A percentile compares a stretch with the other conserved stretches of the same genome.
Conservation (phyloP, 1,140 invertebrate species). For the Drosophila baimaii region DNA sequence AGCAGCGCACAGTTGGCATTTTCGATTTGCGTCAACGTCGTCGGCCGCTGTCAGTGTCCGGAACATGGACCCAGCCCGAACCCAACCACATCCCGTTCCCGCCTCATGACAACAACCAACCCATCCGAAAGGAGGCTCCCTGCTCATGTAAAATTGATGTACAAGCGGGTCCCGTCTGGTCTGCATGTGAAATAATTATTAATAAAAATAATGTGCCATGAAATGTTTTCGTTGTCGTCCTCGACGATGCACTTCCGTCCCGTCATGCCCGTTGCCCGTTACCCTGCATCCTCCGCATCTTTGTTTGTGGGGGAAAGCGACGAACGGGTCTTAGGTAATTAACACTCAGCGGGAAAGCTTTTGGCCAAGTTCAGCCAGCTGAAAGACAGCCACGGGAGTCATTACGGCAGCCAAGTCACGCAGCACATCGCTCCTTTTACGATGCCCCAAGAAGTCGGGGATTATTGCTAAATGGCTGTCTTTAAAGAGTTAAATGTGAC, state of each 20-base stretch:
- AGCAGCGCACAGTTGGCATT: constrained; percentile 64
- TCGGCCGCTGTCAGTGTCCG: constrained; percentile 47
- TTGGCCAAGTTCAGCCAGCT: constrained; percentile 28
- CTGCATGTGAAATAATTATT: constrained; percentile 76
- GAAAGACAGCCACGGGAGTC: constrained; percentile 21
- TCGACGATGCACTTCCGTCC: constrained; percentile 43
- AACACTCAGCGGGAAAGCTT: constrained; percentile 58
- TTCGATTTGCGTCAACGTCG: constrained; percentile 77
- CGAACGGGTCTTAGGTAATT: constrained; percentile 61
- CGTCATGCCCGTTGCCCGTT: constrained; percentile 38
- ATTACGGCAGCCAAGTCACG: constrained; percentile 27
- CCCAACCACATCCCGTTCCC: constrained; percentile 18
- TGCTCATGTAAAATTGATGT: constrained; percentile 69
- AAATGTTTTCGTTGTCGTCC: constrained; percentile 53
- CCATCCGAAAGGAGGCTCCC: constrained; percentile 12
- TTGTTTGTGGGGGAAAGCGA: background rate
- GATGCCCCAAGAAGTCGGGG: constrained; percentile 4
- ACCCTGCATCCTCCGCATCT: constrained; percentile 43
- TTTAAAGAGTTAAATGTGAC: constrained; percentile 15
- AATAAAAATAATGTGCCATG: constrained; percentile 75
- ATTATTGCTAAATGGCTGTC: constrained; percentile 10
- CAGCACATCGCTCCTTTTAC: constrained; percentile 13
- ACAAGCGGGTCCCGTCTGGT: constrained; percentile 44
- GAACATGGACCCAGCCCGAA: constrained; percentile 54
- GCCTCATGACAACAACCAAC: constrained; percentile 3